Evolutionary conservation across 2,888 invertebrate genomes (phyloP), one percentile per base, ranked within the genome.

Genomic region (Heterodera filipjevi): DNA sequence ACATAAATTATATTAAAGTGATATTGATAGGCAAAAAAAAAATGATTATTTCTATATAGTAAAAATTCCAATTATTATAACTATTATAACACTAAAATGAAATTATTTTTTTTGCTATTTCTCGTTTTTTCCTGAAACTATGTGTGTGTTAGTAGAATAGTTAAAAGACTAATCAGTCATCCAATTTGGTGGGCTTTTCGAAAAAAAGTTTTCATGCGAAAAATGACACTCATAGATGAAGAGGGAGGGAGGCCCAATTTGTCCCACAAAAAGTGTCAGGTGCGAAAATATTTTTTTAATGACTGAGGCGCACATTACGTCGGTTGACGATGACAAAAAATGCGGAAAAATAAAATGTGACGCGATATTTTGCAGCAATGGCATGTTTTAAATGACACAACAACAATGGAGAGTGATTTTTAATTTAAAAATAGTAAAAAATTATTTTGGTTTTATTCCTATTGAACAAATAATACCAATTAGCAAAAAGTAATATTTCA

Each of bases 311-410:
- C n/a, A 22, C n/a, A n/a, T n/a, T n/a, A n/a, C n/a, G 44, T 68
- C 22, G 68, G 16, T 22, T 68, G 35, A 16, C 35, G n/a, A 68
- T 68, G 33, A 35, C 33, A 3, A 68, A 68, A n/a, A 33, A 22
- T 33, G 33, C 32, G 19, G 5, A 71, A 49, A 71, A 71, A 49
- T 49, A 71, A 71, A 71, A 53, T 71, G 46, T 35, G 14, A 30
- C 30, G 19, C 5, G 49, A n/a, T n/a, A n/a, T n/a, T 16, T 53
- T 53, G 49, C 0, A 53, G 49, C 49, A 53, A 53, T 5, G n/a
- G n/a, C n/a, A n/a, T n/a, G n/a, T n/a, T n/a, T n/a, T n/a, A n/a
- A n/a, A n/a, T n/a, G n/a, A n/a, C n/a, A n/a, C n/a, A n/a, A n/a
- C n/a, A n/a, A n/a, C n/a, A n/a, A n/a, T n/a, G n/a, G n/a, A n/a